phyloP scores from a whole-genome alignment of 2,797 vertebrate species.

The Pantherophis vulpinus region DNA sequence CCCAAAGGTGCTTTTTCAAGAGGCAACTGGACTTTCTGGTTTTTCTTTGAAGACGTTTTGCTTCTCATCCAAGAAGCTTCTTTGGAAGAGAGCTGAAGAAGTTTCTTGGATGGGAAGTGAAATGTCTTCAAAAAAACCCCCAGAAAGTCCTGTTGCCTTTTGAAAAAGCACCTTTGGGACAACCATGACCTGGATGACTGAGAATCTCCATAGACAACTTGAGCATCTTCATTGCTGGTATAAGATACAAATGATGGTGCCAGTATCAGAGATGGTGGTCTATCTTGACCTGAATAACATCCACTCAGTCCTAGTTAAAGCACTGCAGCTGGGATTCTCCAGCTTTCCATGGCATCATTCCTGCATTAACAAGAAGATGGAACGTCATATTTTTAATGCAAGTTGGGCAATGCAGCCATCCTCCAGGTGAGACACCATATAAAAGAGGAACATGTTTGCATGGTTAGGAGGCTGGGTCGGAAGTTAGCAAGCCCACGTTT shows the following conservation, averaged over 20 bases:
- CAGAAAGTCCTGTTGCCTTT: too few relatives aligned
- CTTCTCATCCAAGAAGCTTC: too few relatives aligned
- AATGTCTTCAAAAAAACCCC: too few relatives aligned
- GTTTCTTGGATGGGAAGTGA: too few relatives aligned
- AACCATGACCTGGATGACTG: too few relatives aligned
- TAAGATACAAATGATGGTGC: not conserved
- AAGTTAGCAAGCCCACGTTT: too few relatives aligned
- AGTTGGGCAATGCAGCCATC: not conserved
- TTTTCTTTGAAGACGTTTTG: too few relatives aligned
- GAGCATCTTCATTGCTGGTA: not conserved
- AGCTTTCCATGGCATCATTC: slow-evolving; percentile 4
- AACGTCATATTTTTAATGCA: slow-evolving; percentile 9
- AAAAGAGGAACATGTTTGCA: not conserved
- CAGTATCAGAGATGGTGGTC: not conserved
- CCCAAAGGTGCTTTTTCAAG: too few relatives aligned
- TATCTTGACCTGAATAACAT: slow-evolving; percentile 18
- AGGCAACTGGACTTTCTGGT: too few relatives aligned
- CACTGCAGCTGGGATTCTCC: not conserved
- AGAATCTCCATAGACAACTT: too few relatives aligned
- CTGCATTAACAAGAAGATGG: slow-evolving; percentile 12
- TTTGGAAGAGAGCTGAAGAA: too few relatives aligned
- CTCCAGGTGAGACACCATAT: not conserved
- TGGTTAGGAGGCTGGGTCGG: not conserved
- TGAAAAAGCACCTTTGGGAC: too few relatives aligned
- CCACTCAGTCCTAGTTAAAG: slow-evolving; percentile 17